Base-by-base conservation (phyloP, 2,113 vertebrate species). In the Microcebus ravelobensis region DNA sequence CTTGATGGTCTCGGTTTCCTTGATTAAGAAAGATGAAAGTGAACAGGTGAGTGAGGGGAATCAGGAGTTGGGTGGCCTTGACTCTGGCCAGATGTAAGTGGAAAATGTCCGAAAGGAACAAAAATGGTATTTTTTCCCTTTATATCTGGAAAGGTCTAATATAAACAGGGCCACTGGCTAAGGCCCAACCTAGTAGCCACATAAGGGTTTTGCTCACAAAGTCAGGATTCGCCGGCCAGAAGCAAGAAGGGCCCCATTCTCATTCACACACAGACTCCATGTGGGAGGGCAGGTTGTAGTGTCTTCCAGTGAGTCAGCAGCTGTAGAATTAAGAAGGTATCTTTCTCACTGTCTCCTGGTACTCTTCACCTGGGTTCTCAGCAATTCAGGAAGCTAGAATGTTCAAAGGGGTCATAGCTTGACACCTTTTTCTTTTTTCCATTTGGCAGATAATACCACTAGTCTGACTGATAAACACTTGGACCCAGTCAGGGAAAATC, bases 401-500 rank as follows among this genome's bases (percentile, higher is more conserved):
- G 34, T 74, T 85, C 36, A 34, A 3, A 25, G n/a, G 39, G 13
- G 15, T 68, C 57, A 18, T 10, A 76, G 71, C 70, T 45, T 91
- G 74, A 92, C 1, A 31, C 29, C 20, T 18, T 80, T 65, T 96
- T 77, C 21, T 68, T 0, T 93, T 80, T 97, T 96, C 89, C 70
- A 5, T 94, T 95, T 95, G 99, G 98, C 98, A 98, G 98, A 98
- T 34, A 80, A 98, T 21, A 34, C 96, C 3, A 68, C 96, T 55
- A 91, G 96, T 52, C 77, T 99, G 93, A 98, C 98, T 70, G 94
- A 99, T 36, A 20, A 98, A 97, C 99, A 99, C 74, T 97, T 99
- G 97, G 98, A 99, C 1, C 97, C 99, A n/a, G 97, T 99, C 87
- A 98, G 98, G 74, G 98, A 99, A 2, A 99, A 99, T 94, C 96